Percentiles rank a stretch among this genome's conserved stretches.
These are phyloP conservation scores for Crambe crambe DNA, from an alignment of 37 sponge, comb jelly and placozoan species.

Conservation along the genomic window DNA sequence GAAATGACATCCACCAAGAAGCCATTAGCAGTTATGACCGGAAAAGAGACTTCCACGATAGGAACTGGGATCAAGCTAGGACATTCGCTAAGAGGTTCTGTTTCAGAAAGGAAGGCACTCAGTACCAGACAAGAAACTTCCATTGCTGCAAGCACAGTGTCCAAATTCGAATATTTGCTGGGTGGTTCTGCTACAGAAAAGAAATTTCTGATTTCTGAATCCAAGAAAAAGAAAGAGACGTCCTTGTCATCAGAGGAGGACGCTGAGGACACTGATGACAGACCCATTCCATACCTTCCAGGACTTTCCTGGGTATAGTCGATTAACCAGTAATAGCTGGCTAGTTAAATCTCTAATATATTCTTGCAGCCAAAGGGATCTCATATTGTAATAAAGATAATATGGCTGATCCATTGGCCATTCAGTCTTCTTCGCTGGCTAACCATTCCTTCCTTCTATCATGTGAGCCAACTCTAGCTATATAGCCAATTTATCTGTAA, in stretches of 20 bases:
- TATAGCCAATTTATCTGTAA: not conserved
- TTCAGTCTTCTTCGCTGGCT: constrained; percentile 85
- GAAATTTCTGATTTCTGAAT: not conserved
- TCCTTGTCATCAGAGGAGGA: too few species aligned
- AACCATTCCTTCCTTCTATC: constrained; percentile 78
- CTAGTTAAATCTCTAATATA: too few species aligned
- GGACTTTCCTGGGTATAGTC: constrained; percentile 14
- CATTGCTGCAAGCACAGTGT: not conserved
- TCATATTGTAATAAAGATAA: constrained; percentile 64
- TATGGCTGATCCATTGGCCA: constrained; percentile 84
- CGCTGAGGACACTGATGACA: too few species aligned
- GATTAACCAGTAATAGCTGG: not conserved
- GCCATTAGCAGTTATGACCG: too few species aligned
- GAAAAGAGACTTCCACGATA: too few species aligned
- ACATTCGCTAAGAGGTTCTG: too few species aligned
- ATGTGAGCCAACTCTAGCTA: constrained; percentile 34
- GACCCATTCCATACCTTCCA: not conserved
- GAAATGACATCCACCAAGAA: too few species aligned
- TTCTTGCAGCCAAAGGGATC: constrained; percentile 60
- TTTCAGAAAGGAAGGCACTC: too few species aligned
- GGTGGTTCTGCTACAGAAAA: not conserved
- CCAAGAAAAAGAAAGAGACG: not conserved
- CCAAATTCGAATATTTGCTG: not conserved
- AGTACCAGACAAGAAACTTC: too few species aligned
- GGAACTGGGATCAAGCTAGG: too few species aligned